These are phyloP conservation scores for Drosophila bocqueti DNA, from an alignment of 1,140 invertebrate species.

Conservation along the genomic window DNA sequence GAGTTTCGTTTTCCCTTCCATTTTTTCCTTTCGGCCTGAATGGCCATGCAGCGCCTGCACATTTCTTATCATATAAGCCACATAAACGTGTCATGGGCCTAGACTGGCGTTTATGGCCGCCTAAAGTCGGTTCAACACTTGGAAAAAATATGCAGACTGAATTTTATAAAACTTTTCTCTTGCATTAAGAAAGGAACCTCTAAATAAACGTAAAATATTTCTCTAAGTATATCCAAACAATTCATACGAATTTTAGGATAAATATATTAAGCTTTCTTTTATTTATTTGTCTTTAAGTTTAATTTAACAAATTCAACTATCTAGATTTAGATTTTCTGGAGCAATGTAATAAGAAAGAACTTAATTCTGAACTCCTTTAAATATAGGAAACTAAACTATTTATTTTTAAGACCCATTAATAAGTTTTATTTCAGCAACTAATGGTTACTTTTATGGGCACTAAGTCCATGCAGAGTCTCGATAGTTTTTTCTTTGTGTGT, in stretches of 20 bases:
- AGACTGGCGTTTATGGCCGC: conserved; percentile 55
- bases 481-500: background rate
- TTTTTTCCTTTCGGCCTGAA: conserved; percentile 25
- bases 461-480: no score
- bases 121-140: conserved; percentile 39
- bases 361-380: no score
- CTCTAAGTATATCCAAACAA: background rate
- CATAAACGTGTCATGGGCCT: conserved; percentile 63
- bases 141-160: background rate
- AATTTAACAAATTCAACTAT: no score
- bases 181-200: background rate
- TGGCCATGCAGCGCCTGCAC: conserved; percentile 48
- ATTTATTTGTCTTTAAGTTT: no score
- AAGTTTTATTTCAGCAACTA: background rate
- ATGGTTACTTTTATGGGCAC: rapidly evolving
- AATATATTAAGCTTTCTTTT: no score
- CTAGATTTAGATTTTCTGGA: no score
- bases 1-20: conserved; percentile 10
- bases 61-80: conserved; percentile 78
- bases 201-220: background rate
- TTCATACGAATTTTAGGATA: no score
- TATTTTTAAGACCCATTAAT: background rate
- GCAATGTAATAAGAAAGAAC: no score
- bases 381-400: background rate
- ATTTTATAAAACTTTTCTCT: no score